These are phyloP conservation scores for Pelmatolapia mariae DNA, from an alignment of 2,113 vertebrate species.

Conservation along the genomic window DNA sequence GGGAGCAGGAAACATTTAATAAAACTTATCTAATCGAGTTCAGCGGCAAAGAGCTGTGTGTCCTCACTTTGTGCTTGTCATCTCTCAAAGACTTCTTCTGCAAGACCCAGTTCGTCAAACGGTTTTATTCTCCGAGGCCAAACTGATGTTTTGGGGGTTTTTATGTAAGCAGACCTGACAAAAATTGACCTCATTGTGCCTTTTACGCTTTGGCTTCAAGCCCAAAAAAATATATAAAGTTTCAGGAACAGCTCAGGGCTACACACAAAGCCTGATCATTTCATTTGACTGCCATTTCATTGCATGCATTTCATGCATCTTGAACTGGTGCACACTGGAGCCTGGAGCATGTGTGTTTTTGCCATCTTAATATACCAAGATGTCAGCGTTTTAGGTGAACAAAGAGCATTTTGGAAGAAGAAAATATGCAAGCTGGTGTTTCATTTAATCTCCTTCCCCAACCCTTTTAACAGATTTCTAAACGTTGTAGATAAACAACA, in stretches of 20 bases:
- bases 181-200: background rate
- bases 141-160: background rate
- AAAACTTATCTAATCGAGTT: constrained; percentile 53
- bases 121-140: background rate
- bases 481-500: background rate
- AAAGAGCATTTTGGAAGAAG: background rate
- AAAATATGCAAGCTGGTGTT: background rate
- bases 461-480: background rate
- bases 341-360: background rate
- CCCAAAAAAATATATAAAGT: accelerated
- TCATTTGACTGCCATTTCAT: background rate
- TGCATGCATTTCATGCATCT: constrained; percentile 2
- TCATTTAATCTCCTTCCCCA: background rate
- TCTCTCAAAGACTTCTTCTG: background rate
- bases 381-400: constrained; percentile 4
- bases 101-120: background rate
- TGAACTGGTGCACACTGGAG: constrained; percentile 1
- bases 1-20: constrained; percentile 59
- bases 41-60: background rate
- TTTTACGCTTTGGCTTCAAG: background rate
- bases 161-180: background rate
- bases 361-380: background rate
- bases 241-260: background rate
- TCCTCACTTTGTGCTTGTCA: background rate
- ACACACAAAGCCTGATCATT: background rate